Conservation (phyloP, 37 sponge, comb jelly and placozoan species). For the Theonella swinhoei region DNA sequence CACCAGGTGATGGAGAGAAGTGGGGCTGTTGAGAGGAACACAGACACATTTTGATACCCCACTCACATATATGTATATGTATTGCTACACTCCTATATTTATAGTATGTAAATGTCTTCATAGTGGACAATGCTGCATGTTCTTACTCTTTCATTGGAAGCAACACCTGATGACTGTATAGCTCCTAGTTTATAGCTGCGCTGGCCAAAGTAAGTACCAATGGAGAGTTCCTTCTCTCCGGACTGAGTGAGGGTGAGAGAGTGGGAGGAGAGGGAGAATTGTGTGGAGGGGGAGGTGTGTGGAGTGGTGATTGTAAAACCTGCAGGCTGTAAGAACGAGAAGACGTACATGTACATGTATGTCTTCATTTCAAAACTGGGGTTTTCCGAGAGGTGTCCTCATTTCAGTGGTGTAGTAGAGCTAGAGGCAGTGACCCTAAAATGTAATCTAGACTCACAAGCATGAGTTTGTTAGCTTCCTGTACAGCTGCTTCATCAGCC, state of each 20-base stretch:
- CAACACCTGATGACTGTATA: neutral
- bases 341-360: no score
- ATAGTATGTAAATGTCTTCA: no score
- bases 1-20: slow-evolving; percentile 26
- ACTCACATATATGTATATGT: no score
- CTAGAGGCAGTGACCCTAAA: neutral
- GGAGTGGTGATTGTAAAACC: neutral
- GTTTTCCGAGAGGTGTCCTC: no score
- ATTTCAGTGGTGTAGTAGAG: neutral
- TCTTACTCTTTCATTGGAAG: slow-evolving; percentile 48
- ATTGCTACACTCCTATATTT: no score
- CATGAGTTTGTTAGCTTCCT: neutral
- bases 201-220: slow-evolving; percentile 43
- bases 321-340: neutral
- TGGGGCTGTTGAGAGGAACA: slow-evolving; percentile 23
- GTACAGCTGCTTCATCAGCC: slow-evolving; percentile 38
- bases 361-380: no score
- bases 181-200: slow-evolving; percentile 45
- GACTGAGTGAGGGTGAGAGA: neutral
- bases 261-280: neutral
- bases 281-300: neutral
- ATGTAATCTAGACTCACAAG: slow-evolving; percentile 2
- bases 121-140: no score
- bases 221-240: slow-evolving; percentile 22
- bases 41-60: no score